Evolutionary conservation across 2,888 invertebrate genomes (phyloP).

Genomic region (Pandemis heparana): DNA sequence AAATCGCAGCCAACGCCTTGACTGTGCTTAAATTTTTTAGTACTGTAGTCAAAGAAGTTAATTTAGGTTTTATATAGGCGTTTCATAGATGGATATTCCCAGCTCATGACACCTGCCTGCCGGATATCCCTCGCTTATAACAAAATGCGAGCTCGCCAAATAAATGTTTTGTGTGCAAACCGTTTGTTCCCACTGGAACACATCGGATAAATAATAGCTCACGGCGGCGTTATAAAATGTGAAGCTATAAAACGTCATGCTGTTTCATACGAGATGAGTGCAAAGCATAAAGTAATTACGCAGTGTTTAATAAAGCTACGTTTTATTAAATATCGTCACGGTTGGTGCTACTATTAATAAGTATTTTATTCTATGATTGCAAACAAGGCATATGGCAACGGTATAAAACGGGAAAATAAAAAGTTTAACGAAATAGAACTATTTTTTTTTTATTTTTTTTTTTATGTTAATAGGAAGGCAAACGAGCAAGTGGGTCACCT

Average conservation of each 20-base stretch:
- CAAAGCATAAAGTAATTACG: constrained; percentile 11
- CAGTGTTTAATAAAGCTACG: not conserved
- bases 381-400: not conserved
- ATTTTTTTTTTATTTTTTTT: too few species aligned
- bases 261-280: constrained; percentile 46
- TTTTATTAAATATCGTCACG: constrained; percentile 3
- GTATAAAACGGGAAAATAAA: not conserved
- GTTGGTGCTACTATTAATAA: not conserved
- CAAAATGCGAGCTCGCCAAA: constrained; percentile 56
- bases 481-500: too few species aligned
- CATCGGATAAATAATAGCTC: constrained; percentile 77
- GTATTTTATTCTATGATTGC: not conserved
- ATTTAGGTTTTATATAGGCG: constrained; percentile 3
- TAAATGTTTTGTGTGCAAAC: constrained; percentile 71
- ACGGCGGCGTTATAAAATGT: constrained; percentile 72
- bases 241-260: constrained; percentile 65
- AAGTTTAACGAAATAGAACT: not conserved
- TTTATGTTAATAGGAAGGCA: too few species aligned
- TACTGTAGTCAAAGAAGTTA: not conserved
- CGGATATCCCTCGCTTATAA: constrained; percentile 20
- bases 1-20: too few species aligned
- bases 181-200: constrained; percentile 67
- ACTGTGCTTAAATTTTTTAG: too few species aligned
- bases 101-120: constrained; percentile 23
- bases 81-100: constrained; percentile 14